Conservation (phyloP, 1,140 invertebrate species). For the Mycetomoellerius zeteki region DNA sequence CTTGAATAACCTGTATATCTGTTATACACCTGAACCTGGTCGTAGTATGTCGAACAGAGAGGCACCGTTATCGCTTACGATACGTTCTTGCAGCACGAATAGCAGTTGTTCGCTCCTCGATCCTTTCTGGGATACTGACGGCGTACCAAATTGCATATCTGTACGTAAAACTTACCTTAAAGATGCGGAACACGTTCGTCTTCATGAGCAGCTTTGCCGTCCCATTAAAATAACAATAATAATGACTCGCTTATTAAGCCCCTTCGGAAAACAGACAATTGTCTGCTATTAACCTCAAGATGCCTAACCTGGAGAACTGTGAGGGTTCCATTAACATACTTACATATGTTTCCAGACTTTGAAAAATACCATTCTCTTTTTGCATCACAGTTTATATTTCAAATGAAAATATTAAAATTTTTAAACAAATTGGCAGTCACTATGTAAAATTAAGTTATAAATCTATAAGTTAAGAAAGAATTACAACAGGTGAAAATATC, state of each 20-base stretch:
- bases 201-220: constrained; percentile 26
- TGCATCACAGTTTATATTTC: background rate
- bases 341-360: constrained; percentile 6
- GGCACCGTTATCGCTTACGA: constrained; percentile 62
- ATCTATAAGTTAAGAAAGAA: background rate
- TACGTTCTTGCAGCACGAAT: constrained; percentile 50
- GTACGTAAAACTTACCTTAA: constrained; percentile 30
- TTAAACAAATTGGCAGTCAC: background rate
- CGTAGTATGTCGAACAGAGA: constrained; percentile 53
- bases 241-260: constrained; percentile 25
- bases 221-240: constrained; percentile 34
- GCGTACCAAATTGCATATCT: constrained; percentile 50
- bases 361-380: background rate
- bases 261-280: constrained; percentile 9
- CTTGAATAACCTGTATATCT: constrained; percentile 5
- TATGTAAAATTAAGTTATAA: background rate
- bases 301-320: background rate
- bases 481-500: background rate
- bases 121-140: constrained; percentile 48
- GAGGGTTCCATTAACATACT: constrained; percentile 3
- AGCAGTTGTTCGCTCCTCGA: constrained; percentile 33
- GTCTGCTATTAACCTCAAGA: constrained; percentile 7
- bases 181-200: constrained; percentile 28
- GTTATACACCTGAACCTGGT: constrained; percentile 37
- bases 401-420: background rate